Evolutionary conservation across 2,888 invertebrate genomes (phyloP).

Genomic region (Ditylenchus weischeri): DNA sequence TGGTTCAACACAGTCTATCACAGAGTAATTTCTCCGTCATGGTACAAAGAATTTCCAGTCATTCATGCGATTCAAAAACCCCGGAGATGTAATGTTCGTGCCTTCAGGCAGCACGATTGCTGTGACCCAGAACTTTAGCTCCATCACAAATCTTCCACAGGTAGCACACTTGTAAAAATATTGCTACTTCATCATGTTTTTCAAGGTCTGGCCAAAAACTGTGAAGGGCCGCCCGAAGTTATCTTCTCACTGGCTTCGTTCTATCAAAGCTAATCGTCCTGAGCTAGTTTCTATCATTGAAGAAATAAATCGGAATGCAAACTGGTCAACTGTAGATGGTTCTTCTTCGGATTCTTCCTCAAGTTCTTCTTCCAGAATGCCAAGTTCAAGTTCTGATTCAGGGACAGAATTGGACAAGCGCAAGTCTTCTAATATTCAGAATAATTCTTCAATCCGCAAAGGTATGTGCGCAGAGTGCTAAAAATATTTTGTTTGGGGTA

Average conservation of each 20-base stretch:
- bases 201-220: conserved; percentile 24
- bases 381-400: conserved; percentile 14
- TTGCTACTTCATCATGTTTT: too few relatives aligned
- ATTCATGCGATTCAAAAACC: conserved; percentile 51
- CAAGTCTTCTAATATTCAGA: neutral
- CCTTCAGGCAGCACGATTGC: conserved; percentile 76
- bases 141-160: conserved; percentile 28
- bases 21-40: conserved; percentile 26
- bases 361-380: conserved; percentile 22
- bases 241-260: conserved; percentile 78
- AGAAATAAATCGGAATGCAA: conserved; percentile 13
- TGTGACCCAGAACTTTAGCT: conserved; percentile 88
- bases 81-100: conserved; percentile 55
- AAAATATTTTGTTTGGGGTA: neutral
- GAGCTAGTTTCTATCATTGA: conserved; percentile 25
- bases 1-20: conserved; percentile 94
- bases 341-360: conserved; percentile 21
- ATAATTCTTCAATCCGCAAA: neutral
- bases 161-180: conserved; percentile 6
- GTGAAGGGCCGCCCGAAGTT: conserved; percentile 90
- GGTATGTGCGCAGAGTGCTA: neutral
- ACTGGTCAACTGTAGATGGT: conserved; percentile 7
- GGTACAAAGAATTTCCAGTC: conserved; percentile 37
- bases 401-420: conserved; percentile 20
- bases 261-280: conserved; percentile 23